Conservation (phyloP, 2,113 vertebrate genomes). For the Nycticryphes semicollaris region DNA sequence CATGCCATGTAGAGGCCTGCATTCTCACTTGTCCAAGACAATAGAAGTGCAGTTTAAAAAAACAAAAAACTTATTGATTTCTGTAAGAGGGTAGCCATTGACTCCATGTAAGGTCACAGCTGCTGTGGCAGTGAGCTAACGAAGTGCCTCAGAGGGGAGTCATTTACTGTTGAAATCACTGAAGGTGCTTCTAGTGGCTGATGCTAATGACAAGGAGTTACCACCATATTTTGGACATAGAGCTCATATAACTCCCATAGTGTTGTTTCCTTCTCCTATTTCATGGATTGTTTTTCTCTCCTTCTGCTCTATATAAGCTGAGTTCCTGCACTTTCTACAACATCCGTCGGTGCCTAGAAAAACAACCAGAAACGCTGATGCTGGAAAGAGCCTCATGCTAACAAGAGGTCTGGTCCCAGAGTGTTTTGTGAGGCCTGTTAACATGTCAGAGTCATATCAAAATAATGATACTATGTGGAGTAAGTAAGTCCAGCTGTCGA, state of each 20-base stretch:
- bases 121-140: background rate
- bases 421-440: background rate
- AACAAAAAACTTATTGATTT: background rate
- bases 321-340: background rate
- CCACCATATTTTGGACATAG: background rate
- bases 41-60: background rate
- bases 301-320: background rate
- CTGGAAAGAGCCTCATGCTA: background rate
- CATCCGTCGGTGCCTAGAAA: background rate
- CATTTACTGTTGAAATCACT: background rate
- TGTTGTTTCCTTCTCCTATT: background rate
- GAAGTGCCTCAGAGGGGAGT: background rate
- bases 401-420: background rate
- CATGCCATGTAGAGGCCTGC: rapidly evolving
- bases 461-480: background rate
- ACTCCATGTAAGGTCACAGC: background rate
- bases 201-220: background rate
- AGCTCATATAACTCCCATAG: background rate
- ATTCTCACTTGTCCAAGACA: background rate
- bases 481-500: background rate
- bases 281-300: background rate
- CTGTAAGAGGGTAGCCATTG: background rate
- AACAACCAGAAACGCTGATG: background rate
- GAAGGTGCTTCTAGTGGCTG: background rate
- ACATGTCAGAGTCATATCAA: background rate